phyloP scores from a whole-genome alignment of 2,888 invertebrate genomes.

The Athalia circularis region DNA sequence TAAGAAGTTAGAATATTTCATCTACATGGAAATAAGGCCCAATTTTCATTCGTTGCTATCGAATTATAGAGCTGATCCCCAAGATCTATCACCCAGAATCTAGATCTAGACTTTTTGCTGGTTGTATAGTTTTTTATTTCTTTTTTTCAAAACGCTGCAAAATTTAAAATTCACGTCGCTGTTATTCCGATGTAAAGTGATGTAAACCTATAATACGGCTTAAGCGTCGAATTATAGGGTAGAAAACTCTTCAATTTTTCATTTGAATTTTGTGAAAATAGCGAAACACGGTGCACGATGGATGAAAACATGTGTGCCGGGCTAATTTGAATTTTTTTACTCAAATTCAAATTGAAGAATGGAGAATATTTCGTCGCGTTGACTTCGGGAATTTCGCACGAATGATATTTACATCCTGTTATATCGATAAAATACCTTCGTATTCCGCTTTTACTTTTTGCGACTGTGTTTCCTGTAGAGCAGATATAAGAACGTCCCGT shows the following conservation, averaged over 20 bases:
- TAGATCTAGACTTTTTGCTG: not conserved
- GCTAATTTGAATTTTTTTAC: too few relatives aligned
- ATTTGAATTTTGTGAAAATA: too few relatives aligned
- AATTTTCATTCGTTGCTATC: not conserved
- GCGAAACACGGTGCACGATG: too few relatives aligned
- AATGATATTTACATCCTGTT: not conserved
- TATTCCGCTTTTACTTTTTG: constrained; percentile 85
- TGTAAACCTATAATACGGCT: too few relatives aligned
- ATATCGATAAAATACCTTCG: constrained; percentile 78
- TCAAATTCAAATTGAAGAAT: too few relatives aligned
- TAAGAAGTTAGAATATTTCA: not conserved
- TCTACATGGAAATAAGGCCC: not conserved
- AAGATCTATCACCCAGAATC: not conserved
- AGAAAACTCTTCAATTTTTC: too few relatives aligned
- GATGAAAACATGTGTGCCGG: too few relatives aligned
- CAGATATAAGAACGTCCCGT: constrained; percentile 80
- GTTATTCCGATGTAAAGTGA: not conserved
- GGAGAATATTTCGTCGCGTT: not conserved
- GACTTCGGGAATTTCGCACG: not conserved
- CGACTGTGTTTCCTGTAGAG: constrained; percentile 85
- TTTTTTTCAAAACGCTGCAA: not conserved
- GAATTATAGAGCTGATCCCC: not conserved
- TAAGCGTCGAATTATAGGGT: too few relatives aligned
- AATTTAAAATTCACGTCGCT: constrained; percentile 13
- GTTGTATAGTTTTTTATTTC: not conserved